Percentiles rank a stretch among this genome's conserved stretches.
These are phyloP conservation scores for Acanthaster planci DNA, from an alignment of 35 echinoderm and acorn worm species.

Conservation along the genomic window DNA sequence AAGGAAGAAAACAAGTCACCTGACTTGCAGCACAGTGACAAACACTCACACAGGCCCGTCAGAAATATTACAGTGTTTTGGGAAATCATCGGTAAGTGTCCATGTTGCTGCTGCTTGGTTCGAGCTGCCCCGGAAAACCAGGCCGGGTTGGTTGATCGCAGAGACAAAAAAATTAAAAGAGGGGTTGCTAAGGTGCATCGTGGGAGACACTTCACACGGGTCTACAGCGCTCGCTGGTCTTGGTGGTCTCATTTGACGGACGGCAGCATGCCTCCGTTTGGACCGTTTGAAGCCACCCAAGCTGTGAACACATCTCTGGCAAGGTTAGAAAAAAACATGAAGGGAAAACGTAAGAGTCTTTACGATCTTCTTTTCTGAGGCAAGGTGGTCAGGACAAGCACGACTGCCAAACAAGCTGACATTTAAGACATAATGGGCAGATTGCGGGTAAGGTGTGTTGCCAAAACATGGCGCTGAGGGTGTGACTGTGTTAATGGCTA, in stretches of 20 bases:
- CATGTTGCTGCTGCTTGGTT: no score
- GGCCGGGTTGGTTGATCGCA: not conserved
- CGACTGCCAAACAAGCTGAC: not conserved
- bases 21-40: no score
- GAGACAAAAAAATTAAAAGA: not conserved
- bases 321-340: slow-evolving; percentile 23
- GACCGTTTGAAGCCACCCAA: slow-evolving; percentile 60
- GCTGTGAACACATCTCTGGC: slow-evolving; percentile 71
- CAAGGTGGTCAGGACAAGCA: not conserved
- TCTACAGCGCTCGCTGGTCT: not conserved
- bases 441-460: no score
- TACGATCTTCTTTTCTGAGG: not conserved
- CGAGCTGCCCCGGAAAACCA: not conserved
- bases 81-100: no score
- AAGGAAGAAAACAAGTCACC: no score
- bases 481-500: not conserved
- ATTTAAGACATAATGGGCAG: not conserved
- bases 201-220: not conserved
- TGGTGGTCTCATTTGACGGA: slow-evolving; percentile 52
- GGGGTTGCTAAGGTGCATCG: not conserved
- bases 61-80: no score
- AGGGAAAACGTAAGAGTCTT: not conserved
- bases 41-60: no score
- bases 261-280: slow-evolving; percentile 44
- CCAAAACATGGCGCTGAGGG: no score